Conservation (phyloP, 1,140 invertebrate genomes). For the Drosophila simulans region DNA sequence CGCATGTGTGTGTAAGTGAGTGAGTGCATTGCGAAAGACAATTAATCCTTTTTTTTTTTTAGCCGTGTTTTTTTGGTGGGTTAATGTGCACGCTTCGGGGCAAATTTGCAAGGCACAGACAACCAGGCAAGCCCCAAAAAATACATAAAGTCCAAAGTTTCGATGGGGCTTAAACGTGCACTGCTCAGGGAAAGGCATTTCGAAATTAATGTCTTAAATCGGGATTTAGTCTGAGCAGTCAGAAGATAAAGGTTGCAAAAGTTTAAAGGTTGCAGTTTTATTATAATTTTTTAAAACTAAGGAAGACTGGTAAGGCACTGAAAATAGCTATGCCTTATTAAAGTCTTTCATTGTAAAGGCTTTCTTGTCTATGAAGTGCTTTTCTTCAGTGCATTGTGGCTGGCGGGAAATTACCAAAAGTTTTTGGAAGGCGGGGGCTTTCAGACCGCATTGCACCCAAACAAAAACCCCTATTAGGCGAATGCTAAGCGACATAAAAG, state of each 20-base stretch:
- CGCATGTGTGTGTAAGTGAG: slow-evolving; percentile 26
- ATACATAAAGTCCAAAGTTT: slow-evolving; percentile 24
- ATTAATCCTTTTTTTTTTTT: slow-evolving; percentile 73
- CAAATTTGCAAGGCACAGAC: slow-evolving; percentile 47
- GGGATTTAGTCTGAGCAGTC: not conserved
- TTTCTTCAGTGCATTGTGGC: slow-evolving; percentile 8
- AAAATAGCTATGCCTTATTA: no score
- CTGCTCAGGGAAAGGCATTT: not conserved
- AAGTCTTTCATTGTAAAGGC: no score
- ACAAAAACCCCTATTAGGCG: slow-evolving; percentile 59
- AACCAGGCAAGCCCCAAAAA: slow-evolving; percentile 27
- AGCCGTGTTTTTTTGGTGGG: slow-evolving; percentile 10
- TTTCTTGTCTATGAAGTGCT: not conserved
- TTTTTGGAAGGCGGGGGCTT: slow-evolving; percentile 18
- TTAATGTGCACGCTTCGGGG: slow-evolving; percentile 49
- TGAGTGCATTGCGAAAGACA: slow-evolving; percentile 74
- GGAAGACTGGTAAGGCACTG: no score
- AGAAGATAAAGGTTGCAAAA: not conserved
- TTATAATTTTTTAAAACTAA: no score
- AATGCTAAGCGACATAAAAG: slow-evolving; percentile 54
- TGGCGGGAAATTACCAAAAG: slow-evolving; percentile 48
- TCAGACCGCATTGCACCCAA: slow-evolving; percentile 35
- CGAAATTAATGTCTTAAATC: not conserved
- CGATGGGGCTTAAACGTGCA: slow-evolving; percentile 28
- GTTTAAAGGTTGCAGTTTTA: not conserved